Evolutionary conservation across 2,797 vertebrate species (phyloP).

Genomic region (Neopelma chrysocephalum): DNA sequence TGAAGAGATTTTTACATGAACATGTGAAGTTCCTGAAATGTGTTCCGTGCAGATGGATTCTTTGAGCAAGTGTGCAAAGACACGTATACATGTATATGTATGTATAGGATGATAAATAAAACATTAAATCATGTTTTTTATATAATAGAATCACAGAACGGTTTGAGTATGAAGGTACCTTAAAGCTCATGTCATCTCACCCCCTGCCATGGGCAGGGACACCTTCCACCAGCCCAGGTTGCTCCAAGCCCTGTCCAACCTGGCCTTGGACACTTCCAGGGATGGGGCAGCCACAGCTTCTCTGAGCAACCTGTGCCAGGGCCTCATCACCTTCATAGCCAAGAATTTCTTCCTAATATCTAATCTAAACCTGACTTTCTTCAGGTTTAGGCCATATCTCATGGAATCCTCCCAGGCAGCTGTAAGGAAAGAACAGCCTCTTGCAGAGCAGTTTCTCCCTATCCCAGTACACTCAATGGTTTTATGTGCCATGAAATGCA

Average conservation of each 20-base stretch:
- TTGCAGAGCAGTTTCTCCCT: not conserved
- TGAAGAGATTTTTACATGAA: not conserved
- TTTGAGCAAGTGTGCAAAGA: not conserved
- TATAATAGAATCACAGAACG: not conserved
- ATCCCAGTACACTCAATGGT: not conserved
- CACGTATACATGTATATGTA: fast-evolving
- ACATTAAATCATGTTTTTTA: not conserved
- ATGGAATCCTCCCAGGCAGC: not conserved
- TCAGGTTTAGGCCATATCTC: not conserved
- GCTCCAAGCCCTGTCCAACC: not conserved
- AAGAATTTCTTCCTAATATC: not conserved
- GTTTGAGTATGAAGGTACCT: not conserved
- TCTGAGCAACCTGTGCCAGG: not conserved
- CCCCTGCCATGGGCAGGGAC: not conserved
- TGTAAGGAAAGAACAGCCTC: not conserved
- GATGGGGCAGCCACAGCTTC: not conserved
- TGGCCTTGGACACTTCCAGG: not conserved
- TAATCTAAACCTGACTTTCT: not conserved
- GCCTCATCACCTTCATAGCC: not conserved
- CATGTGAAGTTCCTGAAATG: not conserved
- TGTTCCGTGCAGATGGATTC: not conserved
- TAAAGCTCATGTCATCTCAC: fast-evolving
- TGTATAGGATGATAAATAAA: not conserved
- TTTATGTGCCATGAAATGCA: not conserved
- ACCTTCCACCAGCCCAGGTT: not conserved